phyloP scores from a whole-genome alignment of 2,888 invertebrate genomes.

The Tigriopus californicus region DNA sequence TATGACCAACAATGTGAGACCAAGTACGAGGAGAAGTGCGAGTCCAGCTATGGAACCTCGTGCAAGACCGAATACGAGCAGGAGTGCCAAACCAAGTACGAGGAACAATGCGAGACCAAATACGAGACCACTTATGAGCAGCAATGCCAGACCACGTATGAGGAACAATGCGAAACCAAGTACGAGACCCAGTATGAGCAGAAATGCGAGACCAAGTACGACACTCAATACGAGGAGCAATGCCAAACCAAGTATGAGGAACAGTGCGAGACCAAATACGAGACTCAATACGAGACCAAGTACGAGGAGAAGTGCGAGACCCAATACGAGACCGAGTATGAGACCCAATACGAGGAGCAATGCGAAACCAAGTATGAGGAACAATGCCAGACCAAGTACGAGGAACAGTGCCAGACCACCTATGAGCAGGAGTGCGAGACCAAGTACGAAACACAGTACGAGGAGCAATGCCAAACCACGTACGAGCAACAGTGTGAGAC shows the following conservation, averaged over 20 bases:
- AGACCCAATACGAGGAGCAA: slow-evolving; percentile 3
- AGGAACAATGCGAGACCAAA: slow-evolving; percentile 12
- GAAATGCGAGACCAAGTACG: slow-evolving; percentile 14
- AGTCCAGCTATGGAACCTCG: slow-evolving; percentile 8
- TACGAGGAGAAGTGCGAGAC: slow-evolving; percentile 12
- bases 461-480: slow-evolving; percentile 15
- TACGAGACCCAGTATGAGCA: slow-evolving; percentile 16
- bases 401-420: slow-evolving; percentile 15
- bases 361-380: slow-evolving; percentile 12
- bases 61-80: slow-evolving; percentile 12
- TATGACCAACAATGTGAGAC: slow-evolving; percentile 15
- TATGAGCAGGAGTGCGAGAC: slow-evolving; percentile 15
- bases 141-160: slow-evolving; percentile 15
- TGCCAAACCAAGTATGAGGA: slow-evolving; percentile 15
- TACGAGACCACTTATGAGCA: slow-evolving; percentile 12
- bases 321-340: slow-evolving; percentile 7
- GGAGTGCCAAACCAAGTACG: slow-evolving; percentile 15
- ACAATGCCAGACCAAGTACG: not conserved
- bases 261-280: slow-evolving; percentile 9
- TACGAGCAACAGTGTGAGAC: slow-evolving; percentile 10
- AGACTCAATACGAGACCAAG: slow-evolving; percentile 11
- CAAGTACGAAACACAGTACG: slow-evolving; percentile 15
- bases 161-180: slow-evolving; percentile 15
- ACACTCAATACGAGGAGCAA: slow-evolving; percentile 14
- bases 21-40: slow-evolving; percentile 16